phyloP scores from a whole-genome alignment of 2,888 invertebrate species.

The Gerris lacustris region DNA sequence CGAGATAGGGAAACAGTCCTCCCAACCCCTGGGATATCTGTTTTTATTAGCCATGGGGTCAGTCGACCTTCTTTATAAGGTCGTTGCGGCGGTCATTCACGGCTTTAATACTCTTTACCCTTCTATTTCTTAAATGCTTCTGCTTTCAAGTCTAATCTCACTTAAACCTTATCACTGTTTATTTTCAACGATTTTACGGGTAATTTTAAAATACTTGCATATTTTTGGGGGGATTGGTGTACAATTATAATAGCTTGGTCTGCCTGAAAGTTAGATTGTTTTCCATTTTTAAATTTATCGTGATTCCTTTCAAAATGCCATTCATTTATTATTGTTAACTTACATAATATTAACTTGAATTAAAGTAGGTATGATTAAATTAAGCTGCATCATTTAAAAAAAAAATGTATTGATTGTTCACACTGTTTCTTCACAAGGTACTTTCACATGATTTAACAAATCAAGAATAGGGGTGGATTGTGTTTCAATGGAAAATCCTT shows the following conservation, averaged over 20 bases:
- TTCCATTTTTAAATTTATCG: too few relatives aligned
- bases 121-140: too few relatives aligned
- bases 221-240: too few relatives aligned
- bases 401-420: too few relatives aligned
- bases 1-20: background rate
- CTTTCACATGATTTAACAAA: background rate
- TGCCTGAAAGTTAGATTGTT: too few relatives aligned
- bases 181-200: background rate
- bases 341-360: too few relatives aligned
- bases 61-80: background rate
- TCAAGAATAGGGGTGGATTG: slow-evolving; percentile 1
- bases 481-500: background rate
- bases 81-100: background rate
- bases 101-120: background rate
- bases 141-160: background rate
- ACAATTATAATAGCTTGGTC: too few relatives aligned
- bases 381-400: too few relatives aligned
- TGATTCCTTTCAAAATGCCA: too few relatives aligned
- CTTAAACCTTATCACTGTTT: background rate
- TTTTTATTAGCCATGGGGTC: background rate
- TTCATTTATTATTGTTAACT: too few relatives aligned
- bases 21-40: background rate
- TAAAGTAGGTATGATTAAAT: too few relatives aligned
- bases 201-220: too few relatives aligned
- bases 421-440: background rate